Evolutionary conservation across 1,140 invertebrate species (phyloP).

Genomic region (Brachionus rubens): DNA sequence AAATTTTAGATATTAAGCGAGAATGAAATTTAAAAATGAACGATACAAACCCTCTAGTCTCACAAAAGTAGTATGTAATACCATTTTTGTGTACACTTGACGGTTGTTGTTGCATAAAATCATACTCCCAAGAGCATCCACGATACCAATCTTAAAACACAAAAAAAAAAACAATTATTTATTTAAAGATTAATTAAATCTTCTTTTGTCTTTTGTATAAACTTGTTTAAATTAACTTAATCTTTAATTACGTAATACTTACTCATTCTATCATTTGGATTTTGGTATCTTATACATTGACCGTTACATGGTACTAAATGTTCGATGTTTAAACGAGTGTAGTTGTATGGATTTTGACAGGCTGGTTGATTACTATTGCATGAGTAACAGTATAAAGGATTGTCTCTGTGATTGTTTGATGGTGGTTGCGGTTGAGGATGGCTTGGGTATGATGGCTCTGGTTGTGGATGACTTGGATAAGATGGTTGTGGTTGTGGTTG

Average conservation of each 20-base stretch:
- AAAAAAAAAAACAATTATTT: not conserved
- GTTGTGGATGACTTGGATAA: not conserved
- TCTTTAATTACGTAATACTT: no score
- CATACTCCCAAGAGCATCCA: slow-evolving; percentile 39
- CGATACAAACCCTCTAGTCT: slow-evolving; percentile 3
- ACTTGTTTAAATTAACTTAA: no score
- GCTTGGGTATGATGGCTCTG: not conserved
- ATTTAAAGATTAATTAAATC: not conserved
- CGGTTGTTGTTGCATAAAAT: slow-evolving; percentile 38
- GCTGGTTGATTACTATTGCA: slow-evolving; percentile 36
- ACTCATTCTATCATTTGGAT: slow-evolving; percentile 43
- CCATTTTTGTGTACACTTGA: slow-evolving; percentile 27
- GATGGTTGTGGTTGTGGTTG: not conserved
- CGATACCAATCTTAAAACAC: slow-evolving; percentile 27
- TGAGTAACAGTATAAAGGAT: slow-evolving; percentile 39
- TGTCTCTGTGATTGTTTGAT: not conserved
- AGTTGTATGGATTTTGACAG: slow-evolving; percentile 20
- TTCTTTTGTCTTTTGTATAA: no score
- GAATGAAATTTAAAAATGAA: slow-evolving; percentile 7
- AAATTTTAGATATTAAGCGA: not conserved
- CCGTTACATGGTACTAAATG: slow-evolving; percentile 44
- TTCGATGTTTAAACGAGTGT: not conserved
- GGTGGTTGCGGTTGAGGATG: slow-evolving; percentile 17
- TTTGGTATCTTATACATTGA: slow-evolving; percentile 39
- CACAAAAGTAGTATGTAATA: slow-evolving; percentile 43